Conservation (phyloP, 2,797 vertebrate genomes). For the Atherinosoma microstoma region DNA sequence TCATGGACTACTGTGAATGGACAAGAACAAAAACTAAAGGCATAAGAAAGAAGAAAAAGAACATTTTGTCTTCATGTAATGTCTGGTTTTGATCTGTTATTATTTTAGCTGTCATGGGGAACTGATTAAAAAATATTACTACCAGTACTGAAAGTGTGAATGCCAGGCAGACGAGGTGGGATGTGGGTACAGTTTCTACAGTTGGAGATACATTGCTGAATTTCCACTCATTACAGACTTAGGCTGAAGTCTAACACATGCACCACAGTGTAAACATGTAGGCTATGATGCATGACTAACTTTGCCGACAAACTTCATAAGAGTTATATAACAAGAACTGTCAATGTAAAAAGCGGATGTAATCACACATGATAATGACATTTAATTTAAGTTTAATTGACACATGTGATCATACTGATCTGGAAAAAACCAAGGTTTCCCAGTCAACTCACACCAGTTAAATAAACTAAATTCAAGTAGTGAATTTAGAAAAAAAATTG, state of each 20-base stretch:
- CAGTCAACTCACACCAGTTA: slow-evolving; percentile 49
- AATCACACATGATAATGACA: slow-evolving; percentile 9
- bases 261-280: neutral
- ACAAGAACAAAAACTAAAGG: neutral
- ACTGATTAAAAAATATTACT: neutral
- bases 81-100: slow-evolving; percentile 5
- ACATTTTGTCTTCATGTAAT: neutral
- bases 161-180: neutral
- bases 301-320: neutral
- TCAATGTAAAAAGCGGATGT: slow-evolving; percentile 4
- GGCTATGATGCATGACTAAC: neutral
- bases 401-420: slow-evolving; percentile 38
- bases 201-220: neutral
- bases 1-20: neutral
- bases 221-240: slow-evolving; percentile 1
- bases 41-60: neutral
- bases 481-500: neutral
- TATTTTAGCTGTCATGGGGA: neutral
- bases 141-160: neutral
- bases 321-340: neutral
- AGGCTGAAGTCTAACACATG: neutral
- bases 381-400: slow-evolving; percentile 34
- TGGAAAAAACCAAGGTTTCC: slow-evolving; percentile 28
- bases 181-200: neutral
- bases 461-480: slow-evolving; percentile 22